Base-by-base conservation (phyloP, 1,140 invertebrate genomes). In the Apis laboriosa region DNA sequence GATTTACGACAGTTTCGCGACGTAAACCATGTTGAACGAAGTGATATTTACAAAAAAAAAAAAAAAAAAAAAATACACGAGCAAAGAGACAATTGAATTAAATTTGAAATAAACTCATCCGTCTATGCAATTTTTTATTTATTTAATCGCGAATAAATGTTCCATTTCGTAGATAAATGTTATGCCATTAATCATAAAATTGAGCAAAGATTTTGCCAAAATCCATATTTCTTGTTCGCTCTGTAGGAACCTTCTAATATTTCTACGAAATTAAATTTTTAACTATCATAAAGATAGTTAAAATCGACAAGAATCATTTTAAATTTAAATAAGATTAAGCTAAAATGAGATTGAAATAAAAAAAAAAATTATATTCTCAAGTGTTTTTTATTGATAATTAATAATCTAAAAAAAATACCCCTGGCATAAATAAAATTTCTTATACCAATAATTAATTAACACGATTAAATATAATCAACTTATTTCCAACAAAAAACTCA, bases 141-240 rank as follows among this genome's bases (percentile, higher is more conserved):
- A 70, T 55, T 70, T 53, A 70, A 4, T n/a, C 5, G n/a, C 49
- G 68, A 24, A 70, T 24, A 55, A 70, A 70, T n/a, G n/a, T 70
- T n/a, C 49, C 21, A 24, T 43, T 43, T 43, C 34, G 0, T 43
- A 43, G 5, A 43, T 43, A 43, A 43, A 43, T 43, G 34, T 43
- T 43, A 43, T 24, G 17, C 56, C 2, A 12, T 61, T 74, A 49
- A 60, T 24, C 19, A 11, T 7, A 49, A n/a, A 61, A 12, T 11
- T 12, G 21, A 49, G 43, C n/a, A 21, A 17, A 9, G 43, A n/a
- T 9, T 51, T 60, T 21, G 43, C 2, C 19, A 5, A 43, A 21
- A 34, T 60, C 56, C 34, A 9, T n/a, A 60, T n/a, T 61, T 12
- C 9, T 19, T 19, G 24, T 70, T 53, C 49, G 1, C 2, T 34